A percentile compares a stretch with the other conserved stretches of the same genome.
Conservation (phyloP, 2,113 vertebrate species). For the Strigops habroptila region DNA sequence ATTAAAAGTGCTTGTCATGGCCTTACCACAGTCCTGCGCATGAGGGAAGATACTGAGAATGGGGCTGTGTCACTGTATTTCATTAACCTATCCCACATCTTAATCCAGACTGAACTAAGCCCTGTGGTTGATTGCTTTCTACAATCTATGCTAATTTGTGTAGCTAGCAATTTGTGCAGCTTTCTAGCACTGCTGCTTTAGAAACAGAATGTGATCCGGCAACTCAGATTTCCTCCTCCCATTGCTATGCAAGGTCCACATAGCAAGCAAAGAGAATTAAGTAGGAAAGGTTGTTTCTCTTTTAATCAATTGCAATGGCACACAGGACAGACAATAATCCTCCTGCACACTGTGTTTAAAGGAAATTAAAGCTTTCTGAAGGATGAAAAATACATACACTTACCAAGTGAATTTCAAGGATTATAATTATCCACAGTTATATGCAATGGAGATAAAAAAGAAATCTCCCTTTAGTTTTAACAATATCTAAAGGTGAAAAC, state of each 20-base stretch:
- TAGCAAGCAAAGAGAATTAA: not conserved
- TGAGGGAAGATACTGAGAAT: not conserved
- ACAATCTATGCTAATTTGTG: not conserved
- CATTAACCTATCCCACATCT: not conserved
- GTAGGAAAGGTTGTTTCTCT: not conserved
- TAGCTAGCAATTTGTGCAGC: not conserved
- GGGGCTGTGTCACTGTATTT: not conserved
- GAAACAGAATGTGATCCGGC: not conserved
- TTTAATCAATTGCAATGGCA: not conserved
- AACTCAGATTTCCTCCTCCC: not conserved
- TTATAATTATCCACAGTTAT: not conserved
- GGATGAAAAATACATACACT: not conserved
- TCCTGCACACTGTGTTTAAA: not conserved
- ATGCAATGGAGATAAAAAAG: not conserved
- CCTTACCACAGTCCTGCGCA: not conserved
- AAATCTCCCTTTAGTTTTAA: not conserved
- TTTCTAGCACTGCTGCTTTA: not conserved
- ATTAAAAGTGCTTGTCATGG: not conserved
- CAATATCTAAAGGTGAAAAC: not conserved
- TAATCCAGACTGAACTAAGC: not conserved
- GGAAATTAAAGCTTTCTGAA: slow-evolving; percentile 8
- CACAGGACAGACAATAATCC: not conserved
- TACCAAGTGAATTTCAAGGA: not conserved
- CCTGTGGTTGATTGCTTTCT: not conserved
- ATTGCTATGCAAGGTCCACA: not conserved